Conservation (phyloP, 2,888 invertebrate species). For the Amphipoea lucens region DNA sequence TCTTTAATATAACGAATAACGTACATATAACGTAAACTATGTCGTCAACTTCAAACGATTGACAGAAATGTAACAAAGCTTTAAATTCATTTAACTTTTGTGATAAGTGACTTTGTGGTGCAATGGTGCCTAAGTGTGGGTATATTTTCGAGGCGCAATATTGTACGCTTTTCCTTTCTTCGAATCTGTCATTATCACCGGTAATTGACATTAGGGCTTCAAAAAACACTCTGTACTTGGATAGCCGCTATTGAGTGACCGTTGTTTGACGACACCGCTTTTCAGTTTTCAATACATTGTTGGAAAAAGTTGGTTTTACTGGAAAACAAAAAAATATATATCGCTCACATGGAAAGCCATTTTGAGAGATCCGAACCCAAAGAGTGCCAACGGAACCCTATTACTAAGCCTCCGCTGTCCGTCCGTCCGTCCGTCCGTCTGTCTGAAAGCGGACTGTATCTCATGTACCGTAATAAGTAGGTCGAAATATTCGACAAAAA, state of each 20-base stretch:
- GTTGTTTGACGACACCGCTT: background rate
- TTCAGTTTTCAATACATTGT: background rate
- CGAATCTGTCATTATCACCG: background rate
- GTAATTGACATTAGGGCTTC: background rate
- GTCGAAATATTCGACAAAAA: too few relatives aligned
- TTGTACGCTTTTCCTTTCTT: background rate
- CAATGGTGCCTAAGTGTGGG: background rate
- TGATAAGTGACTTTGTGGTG: too few relatives aligned
- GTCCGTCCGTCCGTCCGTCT: too few relatives aligned
- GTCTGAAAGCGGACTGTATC: too few relatives aligned
- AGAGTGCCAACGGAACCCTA: too few relatives aligned
- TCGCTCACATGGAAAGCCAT: background rate
- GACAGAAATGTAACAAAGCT: background rate
- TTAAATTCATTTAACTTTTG: background rate
- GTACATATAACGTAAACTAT: background rate
- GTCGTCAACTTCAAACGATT: background rate
- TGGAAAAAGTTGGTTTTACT: background rate
- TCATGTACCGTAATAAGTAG: too few relatives aligned
- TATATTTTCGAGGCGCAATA: background rate
- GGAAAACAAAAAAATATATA: constrained; percentile 7
- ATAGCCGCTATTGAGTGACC: background rate
- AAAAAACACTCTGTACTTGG: background rate
- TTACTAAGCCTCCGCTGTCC: too few relatives aligned
- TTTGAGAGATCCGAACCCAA: background rate
- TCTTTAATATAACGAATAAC: too few relatives aligned